These are phyloP conservation scores for Elephantulus edwardii DNA, from an alignment of 2,113 vertebrate species.

Conservation along the genomic window DNA sequence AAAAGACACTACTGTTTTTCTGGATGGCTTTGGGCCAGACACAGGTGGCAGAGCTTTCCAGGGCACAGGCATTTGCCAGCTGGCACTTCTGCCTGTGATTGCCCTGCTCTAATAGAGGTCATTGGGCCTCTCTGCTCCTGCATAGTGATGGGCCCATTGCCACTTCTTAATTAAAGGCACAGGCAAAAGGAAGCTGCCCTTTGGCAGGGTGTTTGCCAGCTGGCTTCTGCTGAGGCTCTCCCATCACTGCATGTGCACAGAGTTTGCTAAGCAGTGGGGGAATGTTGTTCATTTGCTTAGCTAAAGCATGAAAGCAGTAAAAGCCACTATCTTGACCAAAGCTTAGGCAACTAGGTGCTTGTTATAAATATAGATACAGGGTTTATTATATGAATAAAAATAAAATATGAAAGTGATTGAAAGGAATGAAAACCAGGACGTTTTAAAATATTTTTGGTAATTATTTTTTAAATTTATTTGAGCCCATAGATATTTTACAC, in stretches of 20 bases:
- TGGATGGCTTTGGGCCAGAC: conserved; percentile 58
- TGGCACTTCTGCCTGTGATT: conserved; percentile 55
- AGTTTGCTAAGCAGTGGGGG: conserved; percentile 69
- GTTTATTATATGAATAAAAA: neutral
- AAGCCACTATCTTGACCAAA: neutral
- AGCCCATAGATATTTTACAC: neutral
- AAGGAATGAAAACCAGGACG: neutral
- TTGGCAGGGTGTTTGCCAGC: conserved; percentile 61
- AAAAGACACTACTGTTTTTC: conserved; percentile 42
- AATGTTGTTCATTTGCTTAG: conserved; percentile 61
- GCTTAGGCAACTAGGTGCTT: neutral
- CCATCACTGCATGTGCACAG: neutral
- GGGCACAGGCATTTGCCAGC: conserved; percentile 54
- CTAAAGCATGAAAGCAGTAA: neutral
- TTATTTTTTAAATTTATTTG: neutral
- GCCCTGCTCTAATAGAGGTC: conserved; percentile 74
- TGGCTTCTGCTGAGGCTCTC: conserved; percentile 52
- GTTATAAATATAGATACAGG: neutral
- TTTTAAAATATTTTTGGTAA: neutral
- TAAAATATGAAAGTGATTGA: neutral
- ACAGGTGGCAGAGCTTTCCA: conserved; percentile 67
- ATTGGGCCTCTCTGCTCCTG: conserved; percentile 52
- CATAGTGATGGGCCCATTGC: conserved; percentile 64
- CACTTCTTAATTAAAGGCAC: conserved; percentile 78
- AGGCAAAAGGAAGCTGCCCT: conserved; percentile 54